Percentiles rank a stretch among this genome's conserved stretches.
phyloP scores from a whole-genome alignment of 2,888 invertebrate species.

The Drosophila limbata region DNA sequence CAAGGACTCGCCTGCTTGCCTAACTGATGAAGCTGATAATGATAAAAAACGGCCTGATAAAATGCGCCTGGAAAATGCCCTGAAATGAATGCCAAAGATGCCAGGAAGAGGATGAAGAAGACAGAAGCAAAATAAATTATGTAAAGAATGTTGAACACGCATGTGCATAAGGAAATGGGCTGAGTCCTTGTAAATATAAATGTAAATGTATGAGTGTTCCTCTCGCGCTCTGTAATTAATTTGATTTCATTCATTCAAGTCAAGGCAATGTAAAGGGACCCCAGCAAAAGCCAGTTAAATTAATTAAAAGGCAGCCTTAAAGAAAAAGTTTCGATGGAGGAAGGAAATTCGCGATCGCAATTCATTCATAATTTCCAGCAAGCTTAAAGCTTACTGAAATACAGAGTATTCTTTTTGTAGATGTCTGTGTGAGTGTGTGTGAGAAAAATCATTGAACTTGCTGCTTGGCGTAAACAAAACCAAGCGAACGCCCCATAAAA shows the following conservation, averaged over 20 bases:
- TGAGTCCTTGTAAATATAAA: background rate
- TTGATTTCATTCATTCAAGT: conserved; percentile 76
- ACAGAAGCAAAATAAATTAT: conserved; percentile 67
- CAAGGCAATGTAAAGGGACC: conserved; percentile 58
- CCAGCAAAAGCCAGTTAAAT: conserved; percentile 57
- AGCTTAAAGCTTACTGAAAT: conserved; percentile 40
- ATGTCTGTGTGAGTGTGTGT: conserved; percentile 6
- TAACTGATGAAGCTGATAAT: conserved; percentile 73
- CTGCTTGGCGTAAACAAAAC: conserved; percentile 32
- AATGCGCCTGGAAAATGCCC: conserved; percentile 56
- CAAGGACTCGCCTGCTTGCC: conserved; percentile 36
- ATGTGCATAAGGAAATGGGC: conserved; percentile 65
- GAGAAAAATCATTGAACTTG: conserved; percentile 50
- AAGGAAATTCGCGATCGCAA: conserved; percentile 40
- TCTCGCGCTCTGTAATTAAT: conserved; percentile 63
- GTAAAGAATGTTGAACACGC: conserved; percentile 75
- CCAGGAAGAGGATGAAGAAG: conserved; percentile 19
- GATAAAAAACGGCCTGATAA: conserved; percentile 57
- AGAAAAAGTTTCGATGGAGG: conserved; percentile 1
- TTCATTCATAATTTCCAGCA: conserved; percentile 58
- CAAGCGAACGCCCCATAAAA: conserved; percentile 29
- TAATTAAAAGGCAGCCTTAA: conserved; percentile 55
- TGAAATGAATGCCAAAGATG: conserved; percentile 52
- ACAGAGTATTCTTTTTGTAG: conserved; percentile 4
- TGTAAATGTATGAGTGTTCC: conserved; percentile 2